A percentile compares a stretch with the other conserved stretches of the same genome.
phyloP scores from a whole-genome alignment of 2,113 vertebrate genomes.

The Scomber japonicus region DNA sequence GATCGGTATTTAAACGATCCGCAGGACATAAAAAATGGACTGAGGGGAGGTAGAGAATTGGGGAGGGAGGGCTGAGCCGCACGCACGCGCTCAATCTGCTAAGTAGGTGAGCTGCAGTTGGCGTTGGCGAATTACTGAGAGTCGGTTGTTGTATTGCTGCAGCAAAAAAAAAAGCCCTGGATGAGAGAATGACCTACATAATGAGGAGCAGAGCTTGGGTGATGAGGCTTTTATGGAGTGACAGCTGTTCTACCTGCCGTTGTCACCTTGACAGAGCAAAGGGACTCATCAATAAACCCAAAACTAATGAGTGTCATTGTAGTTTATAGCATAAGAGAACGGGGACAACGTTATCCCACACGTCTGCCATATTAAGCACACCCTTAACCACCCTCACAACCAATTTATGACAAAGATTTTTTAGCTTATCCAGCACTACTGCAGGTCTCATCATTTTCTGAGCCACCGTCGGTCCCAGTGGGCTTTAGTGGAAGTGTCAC shows the following conservation, averaged over 20 bases:
- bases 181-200: slow-evolving; percentile 76
- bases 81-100: slow-evolving; percentile 29
- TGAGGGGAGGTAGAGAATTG: slow-evolving; percentile 16
- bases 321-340: slow-evolving; percentile 65
- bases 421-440: slow-evolving; percentile 69
- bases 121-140: slow-evolving; percentile 39
- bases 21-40: slow-evolving; percentile 51
- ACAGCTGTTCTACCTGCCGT: slow-evolving; percentile 79
- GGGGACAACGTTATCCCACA: slow-evolving; percentile 55
- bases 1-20: slow-evolving; percentile 49
- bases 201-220: slow-evolving; percentile 66
- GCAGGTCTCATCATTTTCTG: slow-evolving; percentile 57
- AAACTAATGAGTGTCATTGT: slow-evolving; percentile 77
- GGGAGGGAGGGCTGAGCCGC: slow-evolving; percentile 17
- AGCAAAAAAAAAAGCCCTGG: slow-evolving; percentile 31
- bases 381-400: slow-evolving; percentile 46
- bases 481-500: slow-evolving; percentile 71
- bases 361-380: slow-evolving; percentile 61
- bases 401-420: slow-evolving; percentile 70
- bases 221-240: slow-evolving; percentile 80
- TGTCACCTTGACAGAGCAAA: slow-evolving; percentile 78
- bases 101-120: slow-evolving; percentile 52
- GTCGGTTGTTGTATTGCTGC: slow-evolving; percentile 38
- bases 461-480: slow-evolving; percentile 61
- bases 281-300: slow-evolving; percentile 71